phyloP scores from a whole-genome alignment of 2,113 vertebrate species.

The Poeciliopsis retropinna region DNA sequence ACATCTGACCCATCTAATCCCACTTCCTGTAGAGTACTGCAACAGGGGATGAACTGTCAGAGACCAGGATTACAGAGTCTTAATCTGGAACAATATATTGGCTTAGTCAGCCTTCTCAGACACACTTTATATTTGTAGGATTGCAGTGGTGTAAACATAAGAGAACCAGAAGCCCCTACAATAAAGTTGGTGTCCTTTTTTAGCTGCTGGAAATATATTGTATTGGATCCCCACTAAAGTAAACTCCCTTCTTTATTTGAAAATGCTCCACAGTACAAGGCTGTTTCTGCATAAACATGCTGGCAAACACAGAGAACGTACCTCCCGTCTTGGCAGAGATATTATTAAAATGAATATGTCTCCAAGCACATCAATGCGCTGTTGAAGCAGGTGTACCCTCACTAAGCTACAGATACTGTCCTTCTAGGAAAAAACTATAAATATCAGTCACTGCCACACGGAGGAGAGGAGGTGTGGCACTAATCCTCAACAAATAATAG shows the following conservation, averaged over 20 bases:
- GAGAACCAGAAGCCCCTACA: not conserved
- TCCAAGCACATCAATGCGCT: constrained; percentile 17
- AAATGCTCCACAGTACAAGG: not conserved
- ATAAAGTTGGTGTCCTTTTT: not conserved
- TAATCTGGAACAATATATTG: constrained; percentile 77
- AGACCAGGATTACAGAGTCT: constrained; percentile 64
- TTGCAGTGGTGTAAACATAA: constrained; percentile 29
- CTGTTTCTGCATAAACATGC: not conserved
- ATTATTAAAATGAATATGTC: constrained; percentile 16
- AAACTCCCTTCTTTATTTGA: not conserved
- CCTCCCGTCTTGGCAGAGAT: not conserved
- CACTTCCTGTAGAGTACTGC: constrained; percentile 59
- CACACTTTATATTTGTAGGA: constrained; percentile 33
- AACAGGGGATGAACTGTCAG: constrained; percentile 56
- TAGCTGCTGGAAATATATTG: not conserved
- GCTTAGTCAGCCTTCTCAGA: constrained; percentile 62
- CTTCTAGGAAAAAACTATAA: constrained; percentile 28
- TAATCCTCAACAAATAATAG: constrained; percentile 44
- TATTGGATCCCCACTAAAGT: not conserved
- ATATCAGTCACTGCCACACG: constrained; percentile 23
- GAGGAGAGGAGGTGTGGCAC: constrained; percentile 21
- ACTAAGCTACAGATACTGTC: constrained; percentile 10
- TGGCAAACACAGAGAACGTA: not conserved
- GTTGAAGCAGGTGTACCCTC: constrained; percentile 18
- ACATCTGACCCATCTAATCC: constrained; percentile 61